These are phyloP conservation scores for Chiloscyllium plagiosum DNA, from an alignment of 2,113 vertebrate species.

Conservation along the genomic window DNA sequence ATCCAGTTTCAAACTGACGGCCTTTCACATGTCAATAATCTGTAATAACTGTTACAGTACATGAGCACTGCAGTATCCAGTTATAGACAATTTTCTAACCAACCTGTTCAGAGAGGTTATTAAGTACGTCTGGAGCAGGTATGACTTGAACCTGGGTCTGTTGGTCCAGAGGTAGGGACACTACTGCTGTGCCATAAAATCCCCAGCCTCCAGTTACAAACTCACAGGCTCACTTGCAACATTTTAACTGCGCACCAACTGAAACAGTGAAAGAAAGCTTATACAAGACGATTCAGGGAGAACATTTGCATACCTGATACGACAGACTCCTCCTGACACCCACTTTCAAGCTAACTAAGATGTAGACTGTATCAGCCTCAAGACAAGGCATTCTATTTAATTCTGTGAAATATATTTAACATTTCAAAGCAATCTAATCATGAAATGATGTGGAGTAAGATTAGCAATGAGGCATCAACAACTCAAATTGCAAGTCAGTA, in stretches of 20 bases:
- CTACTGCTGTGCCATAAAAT: no score
- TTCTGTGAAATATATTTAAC: constrained; percentile 21
- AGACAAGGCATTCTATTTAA: not conserved
- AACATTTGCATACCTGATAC: not conserved
- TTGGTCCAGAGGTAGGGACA: no score
- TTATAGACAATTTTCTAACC: no score
- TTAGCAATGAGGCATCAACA: not conserved
- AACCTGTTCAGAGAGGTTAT: no score
- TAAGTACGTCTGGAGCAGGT: no score
- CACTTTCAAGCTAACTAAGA: not conserved
- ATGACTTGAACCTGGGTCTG: no score
- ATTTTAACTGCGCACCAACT: not conserved
- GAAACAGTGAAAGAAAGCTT: no score
- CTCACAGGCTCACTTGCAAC: not conserved
- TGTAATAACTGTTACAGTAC: no score
- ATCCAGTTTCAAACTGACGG: no score
- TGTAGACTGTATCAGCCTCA: not conserved
- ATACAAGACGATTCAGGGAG: not conserved
- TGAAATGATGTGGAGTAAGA: constrained; percentile 3
- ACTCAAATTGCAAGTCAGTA: not conserved
- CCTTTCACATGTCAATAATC: no score
- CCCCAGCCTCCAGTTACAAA: not conserved
- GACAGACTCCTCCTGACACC: not conserved
- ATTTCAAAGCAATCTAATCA: constrained; percentile 19
- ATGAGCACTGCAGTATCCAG: no score